Conservation (phyloP, 2,113 vertebrate genomes). For the Grammomys surdaster region DNA sequence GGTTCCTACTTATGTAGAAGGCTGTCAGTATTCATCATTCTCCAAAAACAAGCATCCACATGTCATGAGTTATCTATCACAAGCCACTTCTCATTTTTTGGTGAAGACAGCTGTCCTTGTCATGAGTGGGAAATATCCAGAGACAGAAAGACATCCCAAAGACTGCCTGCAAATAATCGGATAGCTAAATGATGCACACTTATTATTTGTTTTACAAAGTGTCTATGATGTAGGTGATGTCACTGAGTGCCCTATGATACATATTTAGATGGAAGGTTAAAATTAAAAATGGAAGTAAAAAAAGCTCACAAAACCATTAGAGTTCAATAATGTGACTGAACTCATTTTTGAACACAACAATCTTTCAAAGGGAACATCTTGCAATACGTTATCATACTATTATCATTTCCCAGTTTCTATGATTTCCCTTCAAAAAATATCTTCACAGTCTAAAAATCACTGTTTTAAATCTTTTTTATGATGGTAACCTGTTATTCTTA, state of each 20-base stretch:
- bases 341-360: not conserved
- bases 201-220: constrained; percentile 23
- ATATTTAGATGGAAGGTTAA: not conserved
- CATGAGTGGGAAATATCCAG: not conserved
- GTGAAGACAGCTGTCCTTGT: not conserved
- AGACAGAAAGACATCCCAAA: not conserved
- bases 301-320: not conserved
- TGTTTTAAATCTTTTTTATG: not conserved
- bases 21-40: constrained; percentile 75
- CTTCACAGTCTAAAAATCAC: not conserved
- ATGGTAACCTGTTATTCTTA: not conserved
- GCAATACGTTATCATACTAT: not conserved
- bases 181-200: not conserved
- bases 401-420: not conserved
- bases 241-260: not conserved
- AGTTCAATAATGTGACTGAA: constrained; percentile 4
- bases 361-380: not conserved
- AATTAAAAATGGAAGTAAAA: constrained; percentile 6
- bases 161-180: not conserved
- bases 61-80: constrained; percentile 81
- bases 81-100: constrained; percentile 74
- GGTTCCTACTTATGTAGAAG: constrained; percentile 74
- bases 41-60: constrained; percentile 80
- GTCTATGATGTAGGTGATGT: not conserved
- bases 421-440: not conserved